Base-by-base conservation (phyloP, 2,797 vertebrate genomes). In the Rhinophrynus dorsalis region DNA sequence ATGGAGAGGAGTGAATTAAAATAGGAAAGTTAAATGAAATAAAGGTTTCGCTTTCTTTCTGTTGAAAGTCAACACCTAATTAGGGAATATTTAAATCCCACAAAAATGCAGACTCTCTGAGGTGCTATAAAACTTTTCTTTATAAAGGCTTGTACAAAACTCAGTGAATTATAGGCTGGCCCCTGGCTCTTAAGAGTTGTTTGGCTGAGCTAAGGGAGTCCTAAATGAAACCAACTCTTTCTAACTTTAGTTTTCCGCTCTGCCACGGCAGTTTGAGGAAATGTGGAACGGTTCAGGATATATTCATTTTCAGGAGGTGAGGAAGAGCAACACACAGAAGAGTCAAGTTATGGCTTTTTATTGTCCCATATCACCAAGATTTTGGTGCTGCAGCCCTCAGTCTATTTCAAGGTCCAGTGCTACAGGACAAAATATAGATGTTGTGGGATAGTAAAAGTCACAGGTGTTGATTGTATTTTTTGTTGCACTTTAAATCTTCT, bases 81-180 rank as follows among this genome's bases (percentile, higher is more conserved):
- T 84, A 84, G 84, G 76, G 76, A 84, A 83, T 86, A 85, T 80
- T 84, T 82, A 78, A 80, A 80, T 82, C 79, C 82, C 83, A 74
- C 85, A 84, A 85, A 84, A 85, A 82, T 6, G 57, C 76, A 80
- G 76, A 74, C 70, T 85, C 75, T 84, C 75, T 1, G 0, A 13
- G 12, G 61, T 74, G 77, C 80, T 78, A 77, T 78, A 75, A 83
- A 85, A 80, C 23, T 58, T 79, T 40, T 72, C 64, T 76, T 79
- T 79, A 52, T 79, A 77, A 81, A 83, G 79, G 30, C 26, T 2
- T 26, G 75, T 75, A 71, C 60, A 75, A 80, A 78, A 62, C 64
- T 60, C 69, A 75, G 75, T 77, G 75, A 82, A 79, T 74, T 68
- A 73, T 61, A 75, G 79, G 61, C 75, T 76, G 72, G 44, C 76